Percentiles rank a stretch among this genome's conserved stretches.
Evolutionary conservation across 92 coral and sea anemone genomes (phyloP).

Genomic region (Heliopora coerulea): DNA sequence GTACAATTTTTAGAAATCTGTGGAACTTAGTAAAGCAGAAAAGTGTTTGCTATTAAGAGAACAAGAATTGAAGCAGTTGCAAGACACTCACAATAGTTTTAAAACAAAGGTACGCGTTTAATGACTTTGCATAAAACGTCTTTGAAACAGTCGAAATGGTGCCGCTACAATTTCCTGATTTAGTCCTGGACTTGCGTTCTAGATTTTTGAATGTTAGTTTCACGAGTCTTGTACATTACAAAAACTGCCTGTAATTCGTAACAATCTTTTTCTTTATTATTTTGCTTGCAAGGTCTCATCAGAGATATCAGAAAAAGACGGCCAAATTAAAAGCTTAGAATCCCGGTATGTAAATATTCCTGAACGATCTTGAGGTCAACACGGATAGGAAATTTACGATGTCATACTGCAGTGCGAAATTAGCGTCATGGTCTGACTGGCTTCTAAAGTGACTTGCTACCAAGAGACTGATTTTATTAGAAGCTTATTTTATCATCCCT

Average conservation of each 20-base stretch:
- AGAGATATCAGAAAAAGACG: constrained; percentile 77
- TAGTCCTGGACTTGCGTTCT: not conserved
- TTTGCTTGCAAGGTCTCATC: constrained; percentile 53
- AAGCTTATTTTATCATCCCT: too few species aligned
- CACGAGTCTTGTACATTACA: too few species aligned
- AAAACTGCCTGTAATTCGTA: too few species aligned
- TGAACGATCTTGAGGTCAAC: too few species aligned
- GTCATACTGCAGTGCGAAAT: too few species aligned
- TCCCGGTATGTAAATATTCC: constrained; percentile 78
- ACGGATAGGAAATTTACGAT: too few species aligned
- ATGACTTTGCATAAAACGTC: not conserved
- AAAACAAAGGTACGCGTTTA: constrained; percentile 78
- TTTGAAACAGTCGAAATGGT: too few species aligned
- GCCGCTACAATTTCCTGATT: too few species aligned
- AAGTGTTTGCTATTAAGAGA: constrained; percentile 65
- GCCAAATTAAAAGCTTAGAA: constrained; percentile 63
- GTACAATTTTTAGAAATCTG: constrained; percentile 95
- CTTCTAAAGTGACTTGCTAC: too few species aligned
- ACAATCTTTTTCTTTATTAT: not conserved
- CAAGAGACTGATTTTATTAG: too few species aligned
- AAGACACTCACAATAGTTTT: constrained; percentile 74
- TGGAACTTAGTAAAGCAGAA: constrained; percentile 77
- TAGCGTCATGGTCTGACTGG: too few species aligned
- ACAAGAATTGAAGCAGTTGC: constrained; percentile 67
- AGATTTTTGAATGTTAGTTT: not conserved